These are phyloP conservation scores for Danionella dracula DNA, from an alignment of 2,797 vertebrate genomes.

Conservation along the genomic window DNA sequence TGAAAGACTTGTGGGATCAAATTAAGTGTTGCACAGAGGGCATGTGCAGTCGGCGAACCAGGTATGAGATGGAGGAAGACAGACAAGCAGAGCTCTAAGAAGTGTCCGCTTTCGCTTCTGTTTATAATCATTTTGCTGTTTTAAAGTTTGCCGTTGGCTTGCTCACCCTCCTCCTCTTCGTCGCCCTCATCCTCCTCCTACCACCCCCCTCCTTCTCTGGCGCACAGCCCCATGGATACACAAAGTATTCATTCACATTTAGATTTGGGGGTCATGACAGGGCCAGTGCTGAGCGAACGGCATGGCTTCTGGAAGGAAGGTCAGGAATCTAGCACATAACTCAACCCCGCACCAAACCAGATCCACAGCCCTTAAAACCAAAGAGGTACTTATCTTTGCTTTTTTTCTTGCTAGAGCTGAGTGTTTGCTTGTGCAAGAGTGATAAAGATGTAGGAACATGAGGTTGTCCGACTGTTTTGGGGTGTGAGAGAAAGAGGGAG, in stretches of 20 bases:
- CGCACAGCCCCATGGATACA: conserved; percentile 70
- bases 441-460: conserved; percentile 4
- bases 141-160: conserved; percentile 73
- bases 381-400: conserved; percentile 59
- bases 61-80: not conserved
- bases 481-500: conserved; percentile 15
- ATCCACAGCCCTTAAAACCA: conserved; percentile 41
- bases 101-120: too few species aligned
- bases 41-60: conserved; percentile 25
- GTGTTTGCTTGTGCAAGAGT: conserved; percentile 26
- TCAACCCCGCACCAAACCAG: conserved; percentile 49
- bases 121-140: conserved; percentile 7
- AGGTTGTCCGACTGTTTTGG: conserved; percentile 22
- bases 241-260: conserved; percentile 83
- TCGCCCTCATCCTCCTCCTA: conserved; percentile 39
- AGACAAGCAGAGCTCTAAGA: not conserved
- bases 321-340: conserved; percentile 74
- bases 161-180: conserved; percentile 51
- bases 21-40: conserved; percentile 58
- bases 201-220: conserved; percentile 38
- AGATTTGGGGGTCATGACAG: conserved; percentile 76
- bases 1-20: conserved; percentile 59
- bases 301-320: conserved; percentile 62
- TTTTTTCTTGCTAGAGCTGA: conserved; percentile 45
- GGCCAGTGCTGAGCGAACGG: conserved; percentile 68